Evolutionary conservation across 2,113 vertebrate genomes (phyloP).

Genomic region (Rhabdomys dilectus): DNA sequence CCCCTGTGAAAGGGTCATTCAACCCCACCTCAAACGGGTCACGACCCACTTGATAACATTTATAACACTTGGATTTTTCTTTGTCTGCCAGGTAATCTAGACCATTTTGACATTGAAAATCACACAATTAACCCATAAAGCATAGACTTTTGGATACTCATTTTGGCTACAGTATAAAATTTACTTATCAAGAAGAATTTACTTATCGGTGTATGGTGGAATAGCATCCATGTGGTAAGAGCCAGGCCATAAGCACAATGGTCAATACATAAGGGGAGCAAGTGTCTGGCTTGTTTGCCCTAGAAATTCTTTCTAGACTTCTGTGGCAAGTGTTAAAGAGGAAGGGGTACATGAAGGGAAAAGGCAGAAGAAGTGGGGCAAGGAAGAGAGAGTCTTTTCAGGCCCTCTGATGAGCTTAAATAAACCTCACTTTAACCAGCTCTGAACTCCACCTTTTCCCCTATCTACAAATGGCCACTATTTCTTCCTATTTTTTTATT

Average conservation of each 20-base stretch:
- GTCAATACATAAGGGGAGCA: neutral
- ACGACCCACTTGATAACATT: conserved; percentile 33
- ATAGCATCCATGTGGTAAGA: conserved; percentile 36
- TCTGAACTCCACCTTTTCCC: neutral
- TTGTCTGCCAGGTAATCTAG: conserved; percentile 15
- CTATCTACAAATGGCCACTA: neutral
- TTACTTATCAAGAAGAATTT: conserved; percentile 35
- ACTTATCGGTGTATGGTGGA: conserved; percentile 34
- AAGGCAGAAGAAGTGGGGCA: neutral
- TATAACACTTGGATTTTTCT: conserved; percentile 36
- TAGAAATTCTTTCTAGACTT: conserved; percentile 6
- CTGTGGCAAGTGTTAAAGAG: neutral
- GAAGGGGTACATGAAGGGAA: neutral
- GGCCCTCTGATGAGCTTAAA: neutral
- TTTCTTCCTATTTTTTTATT: too few species aligned
- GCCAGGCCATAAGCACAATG: neutral
- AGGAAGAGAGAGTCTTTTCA: neutral
- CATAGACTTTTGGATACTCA: conserved; percentile 39
- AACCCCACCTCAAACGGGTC: neutral
- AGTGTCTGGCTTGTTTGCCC: neutral
- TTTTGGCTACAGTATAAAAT: conserved; percentile 49
- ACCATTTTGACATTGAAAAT: conserved; percentile 29
- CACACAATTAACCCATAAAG: conserved; percentile 11
- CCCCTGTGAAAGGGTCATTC: neutral
- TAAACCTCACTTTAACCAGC: neutral